Evolutionary conservation across 1,140 invertebrate genomes (phyloP).

Genomic region (Papilio dardanus): DNA sequence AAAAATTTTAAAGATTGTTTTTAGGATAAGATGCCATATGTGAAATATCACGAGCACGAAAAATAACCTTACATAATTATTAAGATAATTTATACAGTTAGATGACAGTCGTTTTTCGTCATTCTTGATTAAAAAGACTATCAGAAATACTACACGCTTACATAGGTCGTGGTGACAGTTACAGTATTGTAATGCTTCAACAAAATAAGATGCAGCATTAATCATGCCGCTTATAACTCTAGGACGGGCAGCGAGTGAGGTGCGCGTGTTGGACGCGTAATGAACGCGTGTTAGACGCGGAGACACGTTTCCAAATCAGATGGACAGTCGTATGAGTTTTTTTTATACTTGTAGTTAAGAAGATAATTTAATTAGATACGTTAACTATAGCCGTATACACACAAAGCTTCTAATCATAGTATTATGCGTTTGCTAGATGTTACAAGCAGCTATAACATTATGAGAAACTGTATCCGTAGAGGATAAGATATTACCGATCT

Average conservation of each 20-base stretch:
- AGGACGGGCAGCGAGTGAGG: background rate
- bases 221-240: background rate
- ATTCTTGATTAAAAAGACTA: background rate
- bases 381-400: background rate
- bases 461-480: background rate
- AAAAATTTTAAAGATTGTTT: background rate
- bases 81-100: background rate
- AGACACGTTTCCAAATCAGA: background rate
- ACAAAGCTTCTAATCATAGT: background rate
- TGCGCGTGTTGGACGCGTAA: background rate
- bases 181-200: too few relatives aligned
- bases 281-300: background rate
- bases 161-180: too few relatives aligned
- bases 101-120: background rate
- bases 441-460: background rate
- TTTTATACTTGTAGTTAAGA: background rate
- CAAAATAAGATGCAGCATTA: background rate
- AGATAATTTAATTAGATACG: background rate
- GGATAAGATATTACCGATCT: conserved; percentile 32
- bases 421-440: background rate
- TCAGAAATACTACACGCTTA: too few relatives aligned
- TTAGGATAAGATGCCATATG: background rate
- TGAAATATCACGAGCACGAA: background rate
- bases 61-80: background rate
- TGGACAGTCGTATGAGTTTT: background rate